Conservation (phyloP, 2,888 invertebrate species). For the Pachliopta kotzebuea region DNA sequence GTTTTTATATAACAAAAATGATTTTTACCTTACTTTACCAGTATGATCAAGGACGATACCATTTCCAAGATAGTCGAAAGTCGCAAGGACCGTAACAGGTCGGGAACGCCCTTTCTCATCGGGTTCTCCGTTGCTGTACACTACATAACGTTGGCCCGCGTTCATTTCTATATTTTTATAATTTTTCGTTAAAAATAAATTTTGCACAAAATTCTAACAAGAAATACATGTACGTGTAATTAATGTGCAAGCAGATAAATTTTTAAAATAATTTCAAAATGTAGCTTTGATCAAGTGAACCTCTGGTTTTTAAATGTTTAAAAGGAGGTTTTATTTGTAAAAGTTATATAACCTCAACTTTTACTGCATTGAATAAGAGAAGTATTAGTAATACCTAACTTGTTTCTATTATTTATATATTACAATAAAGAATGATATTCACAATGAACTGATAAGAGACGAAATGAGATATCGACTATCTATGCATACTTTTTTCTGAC, state of each 20-base stretch:
- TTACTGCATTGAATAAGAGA: too few relatives aligned
- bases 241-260: neutral
- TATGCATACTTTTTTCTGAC: too few relatives aligned
- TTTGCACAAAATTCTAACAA: neutral
- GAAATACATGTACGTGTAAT: neutral
- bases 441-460: too few relatives aligned
- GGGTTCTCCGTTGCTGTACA: conserved; percentile 65
- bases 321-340: too few relatives aligned
- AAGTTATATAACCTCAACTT: too few relatives aligned
- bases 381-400: too few relatives aligned
- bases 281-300: too few relatives aligned
- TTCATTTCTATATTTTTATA: conserved; percentile 51
- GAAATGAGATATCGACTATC: too few relatives aligned
- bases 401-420: neutral
- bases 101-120: conserved; percentile 59
- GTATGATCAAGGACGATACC: conserved; percentile 69
- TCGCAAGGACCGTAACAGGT: conserved; percentile 61
- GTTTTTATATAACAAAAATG: neutral
- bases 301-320: too few relatives aligned
- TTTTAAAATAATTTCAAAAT: too few relatives aligned
- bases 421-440: neutral
- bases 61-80: conserved; percentile 68
- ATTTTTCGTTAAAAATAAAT: neutral
- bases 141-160: conserved; percentile 63
- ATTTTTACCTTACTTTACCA: conserved; percentile 63